Conservation (phyloP, 2,113 vertebrate genomes). For the Psittacula cyanocephala region DNA sequence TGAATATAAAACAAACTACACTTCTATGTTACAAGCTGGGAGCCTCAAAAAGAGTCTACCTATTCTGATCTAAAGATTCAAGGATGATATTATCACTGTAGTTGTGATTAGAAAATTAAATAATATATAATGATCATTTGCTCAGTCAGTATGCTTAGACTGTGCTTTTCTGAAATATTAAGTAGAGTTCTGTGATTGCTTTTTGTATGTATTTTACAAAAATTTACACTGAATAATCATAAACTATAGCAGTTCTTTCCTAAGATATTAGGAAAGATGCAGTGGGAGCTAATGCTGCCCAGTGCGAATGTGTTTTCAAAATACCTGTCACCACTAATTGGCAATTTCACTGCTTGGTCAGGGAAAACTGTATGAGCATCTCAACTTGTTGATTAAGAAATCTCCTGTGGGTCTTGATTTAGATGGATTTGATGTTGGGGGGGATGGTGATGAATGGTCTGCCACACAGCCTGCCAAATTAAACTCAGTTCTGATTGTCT, state of each 20-base stretch:
- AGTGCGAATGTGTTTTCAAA: not conserved
- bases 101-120: not conserved
- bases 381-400: not conserved
- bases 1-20: not conserved
- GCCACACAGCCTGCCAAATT: not conserved
- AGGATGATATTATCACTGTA: not conserved
- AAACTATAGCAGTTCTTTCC: not conserved
- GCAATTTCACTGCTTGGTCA: not conserved
- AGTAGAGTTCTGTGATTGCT: not conserved
- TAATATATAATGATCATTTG: not conserved
- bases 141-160: not conserved
- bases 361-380: not conserved
- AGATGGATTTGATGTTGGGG: not conserved
- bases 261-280: not conserved
- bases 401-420: not conserved
- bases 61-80: not conserved
- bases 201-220: not conserved
- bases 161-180: not conserved
- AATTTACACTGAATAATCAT: not conserved
- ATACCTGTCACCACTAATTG: conserved; percentile 12
- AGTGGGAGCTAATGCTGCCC: not conserved
- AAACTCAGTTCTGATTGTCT: not conserved
- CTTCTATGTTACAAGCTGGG: not conserved
- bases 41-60: not conserved
- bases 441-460: not conserved